Evolutionary conservation across 1,140 invertebrate species (phyloP).

Genomic region (Platorchestia sp.): DNA sequence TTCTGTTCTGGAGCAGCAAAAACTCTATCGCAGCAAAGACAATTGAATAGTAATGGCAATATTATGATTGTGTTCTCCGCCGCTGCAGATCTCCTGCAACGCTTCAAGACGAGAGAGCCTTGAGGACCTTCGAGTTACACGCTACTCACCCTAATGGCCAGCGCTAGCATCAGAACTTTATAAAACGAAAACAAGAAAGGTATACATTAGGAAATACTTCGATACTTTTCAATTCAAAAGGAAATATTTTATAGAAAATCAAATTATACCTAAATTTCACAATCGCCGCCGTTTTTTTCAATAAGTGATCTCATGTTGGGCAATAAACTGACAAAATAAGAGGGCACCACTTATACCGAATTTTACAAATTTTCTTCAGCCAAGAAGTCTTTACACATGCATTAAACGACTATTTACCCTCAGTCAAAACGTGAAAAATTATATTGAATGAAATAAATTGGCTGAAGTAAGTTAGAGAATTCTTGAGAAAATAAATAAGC

Average conservation of each 20-base stretch:
- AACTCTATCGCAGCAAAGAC: neutral
- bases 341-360: no score
- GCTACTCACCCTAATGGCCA: neutral
- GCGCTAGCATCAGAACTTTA: neutral
- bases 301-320: no score
- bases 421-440: neutral
- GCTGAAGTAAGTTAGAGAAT: neutral
- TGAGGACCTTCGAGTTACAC: neutral
- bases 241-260: neutral
- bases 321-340: no score
- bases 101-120: neutral
- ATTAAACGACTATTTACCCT: neutral
- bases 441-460: neutral
- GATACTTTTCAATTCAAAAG: neutral
- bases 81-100: neutral
- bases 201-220: neutral
- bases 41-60: slow-evolving; percentile 10
- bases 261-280: no score
- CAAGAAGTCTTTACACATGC: neutral
- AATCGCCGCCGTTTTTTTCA: no score
- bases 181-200: neutral
- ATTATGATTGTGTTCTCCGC: neutral
- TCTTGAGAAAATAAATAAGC: neutral
- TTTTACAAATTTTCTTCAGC: neutral
- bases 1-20: neutral